Base-by-base conservation (phyloP, 2,797 vertebrate genomes). In the Threskiornis aethiopicus region DNA sequence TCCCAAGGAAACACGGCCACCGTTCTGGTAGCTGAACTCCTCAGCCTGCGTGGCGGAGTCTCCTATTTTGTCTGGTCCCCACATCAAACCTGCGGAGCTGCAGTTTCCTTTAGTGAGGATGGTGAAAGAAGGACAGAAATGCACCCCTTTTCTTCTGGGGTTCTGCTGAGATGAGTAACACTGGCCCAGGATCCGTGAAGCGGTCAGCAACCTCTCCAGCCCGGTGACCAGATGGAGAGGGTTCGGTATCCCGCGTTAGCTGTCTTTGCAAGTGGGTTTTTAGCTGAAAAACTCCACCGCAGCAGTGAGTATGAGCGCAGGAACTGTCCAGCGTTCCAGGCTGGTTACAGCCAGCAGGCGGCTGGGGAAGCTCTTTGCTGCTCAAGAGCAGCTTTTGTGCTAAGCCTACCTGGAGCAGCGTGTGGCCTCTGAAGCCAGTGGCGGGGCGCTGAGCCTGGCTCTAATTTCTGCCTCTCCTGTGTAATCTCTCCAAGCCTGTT, bases 11-110 rank as follows among this genome's bases (percentile, higher is more conserved):
- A 35, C 11, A 19, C 26, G 49, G 37, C 55, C 5, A 2, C 21
- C 2, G 4, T 49, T 52, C 21, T 0, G 1, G 25, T 14, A n/a
- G 44, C 69, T 2, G 0, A 11, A 11, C 4, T 59, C 51, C 57
- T 54, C 49, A n/a, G 51, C 39, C 28, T 42, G 13, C 7, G 0
- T 21, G 62, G 6, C 39, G 44, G 57, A 16, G 29, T 46, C 28
- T 44, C 41, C 29, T 28, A 0, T 35, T 33, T 4, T 3, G 16
- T 26, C 35, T 26, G 72, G 35, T 49, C 28, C 18, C 17, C 26
- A 4, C 31, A 12, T 19, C 31, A 44, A n/a, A 35, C 29, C 44
- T 22, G 21, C 65, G n/a, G 49, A 64, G 62, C 24, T 46, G 37
- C 15, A 4, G 22, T 22, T 57, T 24, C 10, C 47, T 61, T 49